Percentiles rank a stretch among this genome's conserved stretches.
These are phyloP conservation scores for Syngnathus acus DNA, from an alignment of 2,797 vertebrate species.

Conservation along the genomic window DNA sequence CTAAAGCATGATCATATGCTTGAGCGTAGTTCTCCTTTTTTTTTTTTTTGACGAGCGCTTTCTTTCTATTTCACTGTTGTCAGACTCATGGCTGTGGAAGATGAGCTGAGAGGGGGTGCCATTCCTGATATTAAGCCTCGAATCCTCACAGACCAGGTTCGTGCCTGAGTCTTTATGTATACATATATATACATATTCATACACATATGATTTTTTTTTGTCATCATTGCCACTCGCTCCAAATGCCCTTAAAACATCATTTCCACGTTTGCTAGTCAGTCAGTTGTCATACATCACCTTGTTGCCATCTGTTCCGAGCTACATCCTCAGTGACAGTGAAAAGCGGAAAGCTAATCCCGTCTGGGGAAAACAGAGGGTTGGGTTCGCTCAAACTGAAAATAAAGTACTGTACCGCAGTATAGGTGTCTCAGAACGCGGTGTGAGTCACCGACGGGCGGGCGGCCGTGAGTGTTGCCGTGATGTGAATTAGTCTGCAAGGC, in stretches of 20 bases:
- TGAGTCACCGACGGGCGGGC: constrained; percentile 10
- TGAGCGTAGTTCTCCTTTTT: constrained; percentile 62
- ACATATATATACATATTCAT: not conserved
- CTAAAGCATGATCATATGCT: not conserved
- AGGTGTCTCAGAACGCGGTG: constrained; percentile 15
- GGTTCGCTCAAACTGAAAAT: constrained; percentile 8
- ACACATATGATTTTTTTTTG: not conserved
- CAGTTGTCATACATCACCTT: constrained; percentile 34
- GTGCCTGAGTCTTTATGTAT: constrained; percentile 59
- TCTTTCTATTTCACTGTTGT: constrained; percentile 67
- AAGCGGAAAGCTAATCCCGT: not conserved
- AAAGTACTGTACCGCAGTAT: constrained; percentile 18
- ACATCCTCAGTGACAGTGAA: constrained; percentile 26
- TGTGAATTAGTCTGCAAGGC: not conserved
- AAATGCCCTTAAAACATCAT: constrained; percentile 44
- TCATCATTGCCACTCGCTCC: constrained; percentile 47
- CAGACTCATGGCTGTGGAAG: constrained; percentile 98
- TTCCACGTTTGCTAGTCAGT: constrained; percentile 39
- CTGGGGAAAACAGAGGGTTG: constrained; percentile 19
- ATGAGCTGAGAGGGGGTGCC: constrained; percentile 95
- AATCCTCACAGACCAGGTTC: constrained; percentile 96
- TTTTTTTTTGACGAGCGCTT: constrained; percentile 59
- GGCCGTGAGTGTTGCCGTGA: not conserved
- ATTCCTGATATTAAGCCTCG: constrained; percentile 86
- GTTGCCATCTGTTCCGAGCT: constrained; percentile 38